Base-by-base conservation (phyloP, 2,888 invertebrate genomes). In the Spodoptera picta region DNA sequence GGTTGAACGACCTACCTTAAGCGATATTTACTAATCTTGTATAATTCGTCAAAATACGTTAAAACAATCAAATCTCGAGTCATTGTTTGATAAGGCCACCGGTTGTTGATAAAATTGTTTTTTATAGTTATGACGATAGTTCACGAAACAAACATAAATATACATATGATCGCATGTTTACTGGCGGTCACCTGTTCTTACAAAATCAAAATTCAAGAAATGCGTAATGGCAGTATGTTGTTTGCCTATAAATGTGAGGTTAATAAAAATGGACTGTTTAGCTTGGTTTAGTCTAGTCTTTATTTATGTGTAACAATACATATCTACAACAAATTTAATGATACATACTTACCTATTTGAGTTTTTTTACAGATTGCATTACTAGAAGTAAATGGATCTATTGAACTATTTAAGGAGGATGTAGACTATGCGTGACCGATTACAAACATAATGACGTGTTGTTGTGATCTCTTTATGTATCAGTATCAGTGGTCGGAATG, bases 1-100 rank as follows among this genome's bases (percentile, higher is more conserved):
- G 83, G 92, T 92, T 93, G 90, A 92, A 90, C 64, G 89, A 90
- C 88, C 91, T 87, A 85, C 83, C 86, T 82, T 82, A 80, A 66
- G 64, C 67, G 65, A 57, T 74, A 62, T 64, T 69, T 69, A 81
- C 80, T 87, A 82, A 87, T 85, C 83, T 86, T 80, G 72, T 76
- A 82, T 82, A 85, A 87, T 83, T 81, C 72, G 75, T 72, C 79
- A 85, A 85, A 84, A 83, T 58, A 70, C 60, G 68, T 73, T 73
- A 60, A 60, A 63, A 52, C 70, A 74, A 72, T 68, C 62, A 64
- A 80, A 80, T 83, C 83, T 79, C 44, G 45, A 65, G 83, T 83
- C 83, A 84, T 83, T 86, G 89, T 80, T 82, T 86, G 89, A 90
- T 90, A 90, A 85, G 71, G 69, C 75, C 69, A 75, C 59, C 49